Percentiles rank a stretch among this genome's conserved stretches.
These are phyloP conservation scores for Symphodus melops DNA, from an alignment of 2,113 vertebrate genomes.

Conservation along the genomic window DNA sequence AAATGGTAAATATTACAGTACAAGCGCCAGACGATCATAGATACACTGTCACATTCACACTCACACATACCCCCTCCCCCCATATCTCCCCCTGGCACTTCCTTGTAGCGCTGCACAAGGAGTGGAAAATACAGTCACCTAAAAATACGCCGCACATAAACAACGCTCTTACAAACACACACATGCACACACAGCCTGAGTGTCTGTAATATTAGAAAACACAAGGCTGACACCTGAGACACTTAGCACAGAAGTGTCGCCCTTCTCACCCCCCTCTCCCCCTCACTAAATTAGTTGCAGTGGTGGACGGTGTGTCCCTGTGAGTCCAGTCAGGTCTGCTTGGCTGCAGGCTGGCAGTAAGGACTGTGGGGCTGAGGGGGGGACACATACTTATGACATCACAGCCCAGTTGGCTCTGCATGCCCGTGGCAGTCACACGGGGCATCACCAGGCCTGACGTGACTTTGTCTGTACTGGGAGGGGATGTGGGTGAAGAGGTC, in stretches of 20 bases:
- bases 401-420: slow-evolving; percentile 57
- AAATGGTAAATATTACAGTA: slow-evolving; percentile 3
- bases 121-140: slow-evolving; percentile 82
- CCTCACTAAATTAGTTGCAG: slow-evolving; percentile 43
- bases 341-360: slow-evolving; percentile 26
- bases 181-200: slow-evolving; percentile 46
- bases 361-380: slow-evolving; percentile 5
- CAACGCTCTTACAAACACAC: slow-evolving; percentile 57
- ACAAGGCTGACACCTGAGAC: slow-evolving; percentile 77
- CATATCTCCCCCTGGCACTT: slow-evolving; percentile 9
- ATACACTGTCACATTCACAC: not conserved
- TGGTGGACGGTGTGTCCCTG: slow-evolving; percentile 33
- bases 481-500: slow-evolving; percentile 46
- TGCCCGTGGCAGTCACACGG: slow-evolving; percentile 79
- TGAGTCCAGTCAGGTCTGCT: slow-evolving; percentile 62
- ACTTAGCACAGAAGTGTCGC: slow-evolving; percentile 15
- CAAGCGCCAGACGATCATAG: slow-evolving; percentile 51
- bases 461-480: not conserved
- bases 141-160: slow-evolving; percentile 78
- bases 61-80: not conserved
- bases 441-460: slow-evolving; percentile 67
- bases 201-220: slow-evolving; percentile 80
- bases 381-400: slow-evolving; percentile 72
- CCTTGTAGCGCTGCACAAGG: slow-evolving; percentile 74
- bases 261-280: not conserved